phyloP scores from a whole-genome alignment of 2,888 invertebrate genomes.

The Hirtodrosophila confusa region DNA sequence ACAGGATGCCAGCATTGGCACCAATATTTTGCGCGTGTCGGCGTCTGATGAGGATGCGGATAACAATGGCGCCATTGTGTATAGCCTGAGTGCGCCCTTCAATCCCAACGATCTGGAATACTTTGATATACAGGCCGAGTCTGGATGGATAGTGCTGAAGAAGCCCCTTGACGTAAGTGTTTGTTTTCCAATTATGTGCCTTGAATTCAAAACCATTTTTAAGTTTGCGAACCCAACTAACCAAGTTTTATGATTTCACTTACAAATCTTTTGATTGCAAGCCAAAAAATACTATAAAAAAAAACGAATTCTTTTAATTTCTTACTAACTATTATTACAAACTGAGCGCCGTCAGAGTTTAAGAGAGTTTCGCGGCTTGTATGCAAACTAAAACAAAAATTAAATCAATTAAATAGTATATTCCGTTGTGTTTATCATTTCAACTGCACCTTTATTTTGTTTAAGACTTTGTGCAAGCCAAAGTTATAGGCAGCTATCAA shows the following conservation, averaged over 20 bases:
- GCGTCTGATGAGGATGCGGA: slow-evolving; percentile 99
- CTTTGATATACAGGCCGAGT: slow-evolving; percentile 98
- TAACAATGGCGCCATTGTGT: slow-evolving; percentile 97
- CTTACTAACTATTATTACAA: slow-evolving; percentile 61
- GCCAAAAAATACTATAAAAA: slow-evolving; percentile 2
- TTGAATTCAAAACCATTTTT: slow-evolving; percentile 25
- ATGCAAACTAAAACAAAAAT: slow-evolving; percentile 4
- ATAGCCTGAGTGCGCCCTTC: slow-evolving; percentile 94
- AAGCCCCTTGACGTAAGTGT: slow-evolving; percentile 98
- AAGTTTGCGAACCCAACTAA: slow-evolving; percentile 67
- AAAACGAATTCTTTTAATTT: slow-evolving; percentile 31
- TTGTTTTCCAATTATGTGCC: slow-evolving; percentile 51
- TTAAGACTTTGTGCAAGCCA: slow-evolving; percentile 33
- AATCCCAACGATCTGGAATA: slow-evolving; percentile 96
- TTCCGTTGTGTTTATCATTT: slow-evolving; percentile 50
- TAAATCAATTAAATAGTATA: slow-evolving; percentile 11
- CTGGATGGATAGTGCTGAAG: slow-evolving; percentile 98
- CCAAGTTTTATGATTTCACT: slow-evolving; percentile 55
- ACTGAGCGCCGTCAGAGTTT: slow-evolving; percentile 26
- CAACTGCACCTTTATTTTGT: slow-evolving; percentile 69
- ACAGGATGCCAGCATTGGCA: slow-evolving; percentile 97
- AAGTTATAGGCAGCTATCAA: slow-evolving; percentile 40
- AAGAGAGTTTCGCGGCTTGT: slow-evolving; percentile 14
- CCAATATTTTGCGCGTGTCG: slow-evolving; percentile 96
- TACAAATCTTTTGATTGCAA: slow-evolving; percentile 9